These are phyloP conservation scores for Ylistrum balloti DNA, from an alignment of 1,140 invertebrate species.

Conservation along the genomic window DNA sequence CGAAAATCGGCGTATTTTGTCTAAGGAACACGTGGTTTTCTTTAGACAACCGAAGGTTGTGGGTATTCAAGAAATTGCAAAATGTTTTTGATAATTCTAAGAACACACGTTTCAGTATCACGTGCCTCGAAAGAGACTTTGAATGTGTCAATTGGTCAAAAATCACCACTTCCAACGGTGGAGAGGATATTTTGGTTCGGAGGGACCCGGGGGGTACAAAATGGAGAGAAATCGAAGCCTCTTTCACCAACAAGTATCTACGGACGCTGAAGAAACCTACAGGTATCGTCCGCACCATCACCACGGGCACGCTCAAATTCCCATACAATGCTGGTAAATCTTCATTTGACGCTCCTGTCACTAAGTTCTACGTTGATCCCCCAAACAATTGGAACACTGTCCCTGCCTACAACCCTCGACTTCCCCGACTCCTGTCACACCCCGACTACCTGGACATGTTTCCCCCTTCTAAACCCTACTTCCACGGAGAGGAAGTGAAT, in stretches of 20 bases:
- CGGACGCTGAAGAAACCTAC: too few species aligned
- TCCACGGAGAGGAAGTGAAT: neutral
- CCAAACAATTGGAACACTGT: too few species aligned
- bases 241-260: too few species aligned
- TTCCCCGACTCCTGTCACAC: neutral
- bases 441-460: neutral
- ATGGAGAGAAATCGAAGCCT: neutral
- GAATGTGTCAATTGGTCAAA: neutral
- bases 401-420: too few species aligned
- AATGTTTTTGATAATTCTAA: neutral
- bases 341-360: too few species aligned
- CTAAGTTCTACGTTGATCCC: too few species aligned
- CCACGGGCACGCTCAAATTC: too few species aligned
- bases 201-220: neutral
- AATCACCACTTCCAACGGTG: neutral
- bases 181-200: neutral
- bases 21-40: neutral
- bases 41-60: neutral
- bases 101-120: neutral
- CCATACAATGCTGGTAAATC: too few species aligned
- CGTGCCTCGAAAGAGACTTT: neutral
- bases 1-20: constrained; percentile 1
- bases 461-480: neutral
- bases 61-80: constrained; percentile 12
- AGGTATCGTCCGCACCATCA: too few species aligned